Conservation (phyloP, 1,140 invertebrate genomes). For the Palaemon carinicauda region DNA sequence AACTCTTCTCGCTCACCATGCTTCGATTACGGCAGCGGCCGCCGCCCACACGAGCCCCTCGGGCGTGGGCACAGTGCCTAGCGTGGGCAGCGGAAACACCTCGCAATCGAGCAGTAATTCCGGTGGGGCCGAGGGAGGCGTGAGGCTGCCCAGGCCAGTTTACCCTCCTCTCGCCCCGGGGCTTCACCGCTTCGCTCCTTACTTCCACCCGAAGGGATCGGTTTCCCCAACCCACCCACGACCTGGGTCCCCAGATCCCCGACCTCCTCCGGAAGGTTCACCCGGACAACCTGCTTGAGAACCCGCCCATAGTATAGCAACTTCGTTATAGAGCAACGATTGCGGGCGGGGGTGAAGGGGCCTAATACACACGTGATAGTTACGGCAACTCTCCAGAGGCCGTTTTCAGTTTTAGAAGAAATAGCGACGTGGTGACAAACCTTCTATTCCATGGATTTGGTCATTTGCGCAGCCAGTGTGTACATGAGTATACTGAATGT, state of each 20-base stretch:
- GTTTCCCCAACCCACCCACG: slow-evolving; percentile 21
- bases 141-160: slow-evolving; percentile 39
- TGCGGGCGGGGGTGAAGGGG: too few relatives aligned
- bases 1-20: slow-evolving; percentile 40
- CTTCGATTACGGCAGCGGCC: slow-evolving; percentile 35
- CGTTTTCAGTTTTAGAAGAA: too few relatives aligned
- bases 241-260: slow-evolving; percentile 33
- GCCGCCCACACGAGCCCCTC: slow-evolving; percentile 31
- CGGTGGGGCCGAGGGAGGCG: slow-evolving; percentile 21
- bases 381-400: too few relatives aligned
- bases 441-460: too few relatives aligned
- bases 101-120: neutral
- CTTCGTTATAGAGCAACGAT: neutral
- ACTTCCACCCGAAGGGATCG: slow-evolving; percentile 43
- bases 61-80: neutral
- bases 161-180: slow-evolving; percentile 39
- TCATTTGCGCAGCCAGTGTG: too few relatives aligned
- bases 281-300: slow-evolving; percentile 43
- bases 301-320: neutral
- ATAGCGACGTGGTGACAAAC: too few relatives aligned
- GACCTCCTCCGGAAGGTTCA: slow-evolving; percentile 43
- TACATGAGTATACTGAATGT: too few relatives aligned
- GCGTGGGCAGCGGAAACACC: slow-evolving; percentile 6
- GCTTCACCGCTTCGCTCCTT: slow-evolving; percentile 36
- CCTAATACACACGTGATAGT: too few relatives aligned